Evolutionary conservation across 2,888 invertebrate species (phyloP).

Genomic region (Hipparchia sbordonii): DNA sequence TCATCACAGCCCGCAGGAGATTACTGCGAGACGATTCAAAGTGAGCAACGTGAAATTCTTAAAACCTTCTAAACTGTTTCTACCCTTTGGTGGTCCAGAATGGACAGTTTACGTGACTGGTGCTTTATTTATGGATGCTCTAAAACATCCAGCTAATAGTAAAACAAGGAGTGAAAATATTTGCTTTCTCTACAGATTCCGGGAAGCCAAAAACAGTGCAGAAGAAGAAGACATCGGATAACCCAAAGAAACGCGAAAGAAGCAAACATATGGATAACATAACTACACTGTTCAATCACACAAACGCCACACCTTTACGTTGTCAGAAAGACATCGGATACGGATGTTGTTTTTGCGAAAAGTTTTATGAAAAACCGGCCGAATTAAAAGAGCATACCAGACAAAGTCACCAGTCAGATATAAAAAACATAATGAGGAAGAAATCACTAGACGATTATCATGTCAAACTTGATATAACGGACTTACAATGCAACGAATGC

Average conservation of each 20-base stretch:
- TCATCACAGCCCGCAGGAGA: background rate
- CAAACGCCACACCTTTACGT: conserved; percentile 52
- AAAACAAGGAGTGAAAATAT: background rate
- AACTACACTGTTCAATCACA: conserved; percentile 44
- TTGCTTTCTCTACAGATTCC: conserved; percentile 12
- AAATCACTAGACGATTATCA: conserved; percentile 43
- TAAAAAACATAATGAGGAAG: conserved; percentile 30
- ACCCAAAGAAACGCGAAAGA: conserved; percentile 28
- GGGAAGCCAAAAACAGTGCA: background rate
- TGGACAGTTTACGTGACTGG: too few species aligned
- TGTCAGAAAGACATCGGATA: conserved; percentile 45
- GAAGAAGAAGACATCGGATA: background rate
- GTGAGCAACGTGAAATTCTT: background rate
- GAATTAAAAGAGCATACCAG: conserved; percentile 46
- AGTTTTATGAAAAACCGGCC: conserved; percentile 41
- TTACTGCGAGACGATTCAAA: background rate
- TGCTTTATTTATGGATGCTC: too few species aligned
- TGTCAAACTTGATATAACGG: conserved; percentile 55
- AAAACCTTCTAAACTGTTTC: background rate
- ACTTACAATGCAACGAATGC: conserved; percentile 53
- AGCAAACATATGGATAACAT: conserved; percentile 45
- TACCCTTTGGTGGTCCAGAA: too few species aligned
- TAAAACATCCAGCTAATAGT: background rate
- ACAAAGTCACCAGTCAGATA: conserved; percentile 28
- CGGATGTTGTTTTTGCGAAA: conserved; percentile 46